A percentile compares a stretch with the other conserved stretches of the same genome.
Evolutionary conservation across 2,113 vertebrate species (phyloP).

Genomic region (Colinus virginianus): DNA sequence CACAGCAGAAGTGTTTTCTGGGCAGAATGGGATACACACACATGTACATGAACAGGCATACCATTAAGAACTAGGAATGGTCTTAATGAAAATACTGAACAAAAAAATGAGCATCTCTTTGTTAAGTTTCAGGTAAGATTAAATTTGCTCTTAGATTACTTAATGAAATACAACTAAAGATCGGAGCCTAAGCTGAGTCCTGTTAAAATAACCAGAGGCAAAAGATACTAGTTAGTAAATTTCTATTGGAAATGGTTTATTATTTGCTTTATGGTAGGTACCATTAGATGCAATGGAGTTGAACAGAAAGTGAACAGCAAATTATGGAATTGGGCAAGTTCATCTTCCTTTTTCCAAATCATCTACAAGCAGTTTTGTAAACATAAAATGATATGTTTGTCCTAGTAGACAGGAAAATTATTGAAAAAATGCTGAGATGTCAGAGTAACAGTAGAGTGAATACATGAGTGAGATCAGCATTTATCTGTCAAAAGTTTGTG

Average conservation of each 20-base stretch:
- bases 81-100: neutral
- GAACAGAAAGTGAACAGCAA: neutral
- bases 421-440: neutral
- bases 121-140: neutral
- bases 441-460: neutral
- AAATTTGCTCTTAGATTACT: neutral
- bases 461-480: neutral
- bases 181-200: neutral
- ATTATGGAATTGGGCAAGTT: neutral
- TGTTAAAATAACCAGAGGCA: neutral
- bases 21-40: neutral
- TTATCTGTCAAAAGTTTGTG: neutral
- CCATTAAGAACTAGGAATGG: neutral
- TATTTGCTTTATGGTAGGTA: neutral
- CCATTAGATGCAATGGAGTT: neutral
- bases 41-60: too few species aligned
- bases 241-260: neutral
- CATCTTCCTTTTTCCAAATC: neutral
- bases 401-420: rapidly evolving
- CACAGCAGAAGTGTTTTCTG: neutral
- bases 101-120: neutral
- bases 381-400: neutral
- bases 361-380: neutral
- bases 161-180: neutral
- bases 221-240: neutral